Percentiles rank a stretch among this genome's conserved stretches.
Evolutionary conservation across 1,140 invertebrate genomes (phyloP).

Genomic region (Anastrepha ludens): DNA sequence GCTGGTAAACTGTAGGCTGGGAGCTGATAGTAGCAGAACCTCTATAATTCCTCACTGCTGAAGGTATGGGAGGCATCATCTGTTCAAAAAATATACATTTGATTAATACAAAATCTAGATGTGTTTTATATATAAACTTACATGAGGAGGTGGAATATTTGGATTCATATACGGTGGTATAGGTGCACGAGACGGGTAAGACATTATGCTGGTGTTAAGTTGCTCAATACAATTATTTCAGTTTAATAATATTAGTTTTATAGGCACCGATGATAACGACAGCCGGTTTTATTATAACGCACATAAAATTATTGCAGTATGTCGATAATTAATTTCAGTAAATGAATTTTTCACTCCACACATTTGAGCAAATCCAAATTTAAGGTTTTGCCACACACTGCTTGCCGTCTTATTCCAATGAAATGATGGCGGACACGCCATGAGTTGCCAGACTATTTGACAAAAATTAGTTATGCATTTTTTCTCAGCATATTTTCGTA

Average conservation of each 20-base stretch:
- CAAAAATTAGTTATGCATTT: too few relatives aligned
- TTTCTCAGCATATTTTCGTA: too few relatives aligned
- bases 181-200: constrained; percentile 75
- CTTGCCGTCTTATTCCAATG: background rate
- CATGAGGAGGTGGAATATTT: constrained; percentile 75
- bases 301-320: background rate
- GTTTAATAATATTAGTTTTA: background rate
- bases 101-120: background rate
- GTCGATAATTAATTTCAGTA: background rate
- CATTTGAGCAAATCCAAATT: background rate
- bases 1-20: constrained; percentile 71
- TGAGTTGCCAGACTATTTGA: background rate
- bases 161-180: constrained; percentile 78
- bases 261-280: background rate
- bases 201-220: constrained; percentile 59
- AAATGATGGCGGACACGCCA: constrained; percentile 5
- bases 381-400: constrained; percentile 6
- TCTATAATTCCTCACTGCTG: constrained; percentile 72
- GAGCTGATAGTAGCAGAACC: constrained; percentile 73
- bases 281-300: background rate
- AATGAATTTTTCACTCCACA: background rate
- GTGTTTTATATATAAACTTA: constrained; percentile 59
- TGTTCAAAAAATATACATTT: constrained; percentile 68
- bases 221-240: background rate
- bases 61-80: constrained; percentile 75